Evolutionary conservation across 92 coral and sea anemone genomes (phyloP), one percentile per base, ranked within the genome.

Genomic region (Siderastrea siderea): DNA sequence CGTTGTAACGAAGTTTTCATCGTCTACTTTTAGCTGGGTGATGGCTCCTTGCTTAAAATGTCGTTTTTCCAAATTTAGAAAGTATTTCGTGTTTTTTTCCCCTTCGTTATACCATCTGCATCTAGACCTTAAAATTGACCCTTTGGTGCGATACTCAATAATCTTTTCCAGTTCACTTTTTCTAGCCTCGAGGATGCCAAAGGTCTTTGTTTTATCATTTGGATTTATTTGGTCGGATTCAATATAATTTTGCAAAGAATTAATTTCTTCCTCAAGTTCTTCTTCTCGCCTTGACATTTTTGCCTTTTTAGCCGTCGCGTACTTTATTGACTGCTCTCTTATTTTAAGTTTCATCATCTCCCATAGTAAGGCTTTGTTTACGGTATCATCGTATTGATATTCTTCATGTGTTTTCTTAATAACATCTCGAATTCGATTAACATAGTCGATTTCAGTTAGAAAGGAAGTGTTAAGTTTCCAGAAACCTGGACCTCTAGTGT

Each of bases 321-420:
- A 66, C 71, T 66, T 66, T 66, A 66, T 66, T 12, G 71, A 19
- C 51, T 68, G 74, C 16, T 68, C 4, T 68, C 74, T 68, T 68
- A 68, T 68, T n/a, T 68, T 68, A 68, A 68, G 74, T 68, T 68
- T 68, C 74, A 26, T 68, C 74, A 5, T 68, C 52, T 68, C 1
- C 10, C 74, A 68, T 3, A 68, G 74, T 49, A 47, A 68, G 52
- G 17, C 48, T 43, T 6, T 68, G 4, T 68, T 68, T n/a, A 68
- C 51, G 47, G 51, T 2, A 47, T 68, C 74, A 44, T 68, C 74
- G 17, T 68, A 5, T 44, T 68, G 74, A 44, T 68, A 68, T 68
- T 68, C 74, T 68, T 68, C 74, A 19, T 68, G 47, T 6, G 74
- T 68, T 68, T 68, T 68, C 74, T 68, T 68, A 68, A 68, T 68